These are phyloP conservation scores for Eumaeus atala DNA, from an alignment of 1,140 invertebrate genomes.

Conservation along the genomic window DNA sequence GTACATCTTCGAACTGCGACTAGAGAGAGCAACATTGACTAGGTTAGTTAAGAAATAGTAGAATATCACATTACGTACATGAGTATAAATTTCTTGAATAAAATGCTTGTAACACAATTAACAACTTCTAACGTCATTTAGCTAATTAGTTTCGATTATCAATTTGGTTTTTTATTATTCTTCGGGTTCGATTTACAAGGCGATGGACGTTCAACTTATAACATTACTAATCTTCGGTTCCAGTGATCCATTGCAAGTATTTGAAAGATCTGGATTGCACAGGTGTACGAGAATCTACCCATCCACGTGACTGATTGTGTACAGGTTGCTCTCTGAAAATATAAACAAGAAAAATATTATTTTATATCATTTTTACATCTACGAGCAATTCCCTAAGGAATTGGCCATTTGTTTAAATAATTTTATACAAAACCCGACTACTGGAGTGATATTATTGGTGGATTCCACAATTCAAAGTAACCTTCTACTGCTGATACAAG, in stretches of 20 bases:
- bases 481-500: too few relatives aligned
- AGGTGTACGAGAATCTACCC: constrained; percentile 49
- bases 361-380: too few relatives aligned
- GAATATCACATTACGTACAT: constrained; percentile 36
- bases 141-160: constrained; percentile 5
- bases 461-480: too few relatives aligned
- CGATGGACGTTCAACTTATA: not conserved
- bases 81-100: not conserved
- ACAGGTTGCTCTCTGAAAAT: constrained; percentile 64
- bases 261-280: constrained; percentile 72
- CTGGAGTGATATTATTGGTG: too few relatives aligned
- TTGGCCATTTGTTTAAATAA: too few relatives aligned
- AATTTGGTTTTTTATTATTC: not conserved
- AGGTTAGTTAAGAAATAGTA: constrained; percentile 36
- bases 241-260: constrained; percentile 71
- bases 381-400: too few relatives aligned
- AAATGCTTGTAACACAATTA: not conserved
- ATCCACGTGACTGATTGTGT: constrained; percentile 46
- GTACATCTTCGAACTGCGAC: not conserved
- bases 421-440: too few relatives aligned
- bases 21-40: constrained; percentile 36
- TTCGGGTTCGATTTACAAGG: constrained; percentile 10
- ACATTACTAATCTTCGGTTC: constrained; percentile 57
- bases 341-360: not conserved
- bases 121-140: not conserved